Conservation (phyloP, 2,113 vertebrate species). For the Heloderma charlesbogerti region DNA sequence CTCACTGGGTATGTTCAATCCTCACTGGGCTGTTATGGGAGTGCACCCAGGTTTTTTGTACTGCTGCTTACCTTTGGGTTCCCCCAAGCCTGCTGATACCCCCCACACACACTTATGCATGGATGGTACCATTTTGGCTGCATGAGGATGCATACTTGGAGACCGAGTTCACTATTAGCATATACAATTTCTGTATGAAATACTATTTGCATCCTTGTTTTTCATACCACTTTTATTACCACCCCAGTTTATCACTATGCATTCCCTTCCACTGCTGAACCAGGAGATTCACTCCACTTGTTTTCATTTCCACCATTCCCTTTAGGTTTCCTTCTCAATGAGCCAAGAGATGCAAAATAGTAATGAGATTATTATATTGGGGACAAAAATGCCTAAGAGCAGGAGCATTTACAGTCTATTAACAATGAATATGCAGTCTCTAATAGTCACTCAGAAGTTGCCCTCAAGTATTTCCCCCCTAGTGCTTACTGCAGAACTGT, state of each 20-base stretch:
- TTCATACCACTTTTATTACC: neutral
- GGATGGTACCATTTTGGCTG: neutral
- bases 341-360: neutral
- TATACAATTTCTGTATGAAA: neutral
- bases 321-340: neutral
- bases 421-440: neutral
- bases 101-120: neutral
- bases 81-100: too few species aligned
- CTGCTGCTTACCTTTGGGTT: too few species aligned
- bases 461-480: neutral
- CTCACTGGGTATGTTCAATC: neutral
- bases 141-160: neutral
- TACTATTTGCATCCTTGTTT: neutral
- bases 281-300: neutral
- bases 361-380: neutral
- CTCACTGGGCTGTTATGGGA: neutral
- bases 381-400: neutral
- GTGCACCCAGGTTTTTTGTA: too few species aligned
- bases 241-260: neutral
- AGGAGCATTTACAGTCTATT: neutral
- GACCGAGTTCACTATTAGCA: neutral
- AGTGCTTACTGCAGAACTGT: neutral
- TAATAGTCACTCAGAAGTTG: conserved; percentile 1
- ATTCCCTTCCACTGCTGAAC: neutral
- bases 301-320: neutral